phyloP scores from a whole-genome alignment of 2,888 invertebrate genomes.

The Cylindroiulus punctatus region DNA sequence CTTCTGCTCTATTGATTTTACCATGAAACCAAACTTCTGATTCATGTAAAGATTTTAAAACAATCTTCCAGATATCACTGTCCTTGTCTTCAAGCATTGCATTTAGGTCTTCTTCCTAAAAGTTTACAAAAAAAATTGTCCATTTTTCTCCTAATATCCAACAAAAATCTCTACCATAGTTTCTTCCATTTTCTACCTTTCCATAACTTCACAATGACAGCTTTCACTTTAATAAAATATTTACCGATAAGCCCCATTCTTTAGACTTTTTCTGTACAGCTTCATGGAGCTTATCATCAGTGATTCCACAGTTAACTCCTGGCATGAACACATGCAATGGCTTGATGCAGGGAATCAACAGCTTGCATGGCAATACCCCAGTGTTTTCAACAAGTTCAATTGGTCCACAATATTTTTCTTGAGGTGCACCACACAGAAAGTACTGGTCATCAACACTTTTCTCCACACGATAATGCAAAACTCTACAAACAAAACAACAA shows the following conservation, averaged over 20 bases:
- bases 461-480: conserved; percentile 62
- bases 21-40: conserved; percentile 68
- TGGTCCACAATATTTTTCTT: conserved; percentile 60
- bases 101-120: conserved; percentile 59
- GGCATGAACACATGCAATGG: conserved; percentile 61
- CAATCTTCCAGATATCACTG: conserved; percentile 61
- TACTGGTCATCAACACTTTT: conserved; percentile 60
- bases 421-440: conserved; percentile 60
- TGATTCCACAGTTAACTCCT: conserved; percentile 61
- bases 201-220: no score
- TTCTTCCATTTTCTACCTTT: no score
- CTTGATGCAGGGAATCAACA: conserved; percentile 60
- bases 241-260: conserved; percentile 60
- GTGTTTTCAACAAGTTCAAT: conserved; percentile 61
- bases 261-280: conserved; percentile 60
- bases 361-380: conserved; percentile 60
- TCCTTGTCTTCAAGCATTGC: conserved; percentile 59
- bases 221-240: not conserved
- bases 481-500: conserved; percentile 59
- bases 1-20: conserved; percentile 64
- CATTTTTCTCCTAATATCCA: not conserved
- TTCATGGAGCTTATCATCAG: conserved; percentile 60
- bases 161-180: conserved; percentile 1
- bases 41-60: conserved; percentile 66
- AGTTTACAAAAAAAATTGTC: not conserved